Evolutionary conservation across 2,113 vertebrate species (phyloP).

Genomic region (Eurystomus gularis): DNA sequence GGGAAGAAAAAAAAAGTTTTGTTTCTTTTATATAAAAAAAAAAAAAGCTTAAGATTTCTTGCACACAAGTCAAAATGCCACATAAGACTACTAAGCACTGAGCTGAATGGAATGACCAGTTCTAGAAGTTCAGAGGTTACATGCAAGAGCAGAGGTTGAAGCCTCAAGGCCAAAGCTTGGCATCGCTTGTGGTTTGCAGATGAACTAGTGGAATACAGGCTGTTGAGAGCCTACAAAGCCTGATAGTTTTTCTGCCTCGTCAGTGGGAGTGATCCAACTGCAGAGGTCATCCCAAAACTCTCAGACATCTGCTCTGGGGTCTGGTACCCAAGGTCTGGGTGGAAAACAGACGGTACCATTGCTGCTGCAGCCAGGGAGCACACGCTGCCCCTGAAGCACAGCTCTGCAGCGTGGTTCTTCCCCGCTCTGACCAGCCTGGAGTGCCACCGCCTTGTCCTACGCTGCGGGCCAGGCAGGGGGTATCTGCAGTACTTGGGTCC

Average conservation of each 20-base stretch:
- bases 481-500: background rate
- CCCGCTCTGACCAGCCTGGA: background rate
- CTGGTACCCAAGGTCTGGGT: background rate
- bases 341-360: background rate
- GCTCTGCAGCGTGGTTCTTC: background rate
- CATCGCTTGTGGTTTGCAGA: background rate
- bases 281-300: background rate
- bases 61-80: background rate
- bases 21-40: background rate
- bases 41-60: background rate
- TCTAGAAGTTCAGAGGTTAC: background rate
- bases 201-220: background rate
- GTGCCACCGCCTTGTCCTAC: accelerated
- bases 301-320: background rate
- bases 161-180: background rate
- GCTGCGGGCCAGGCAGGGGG: background rate
- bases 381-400: accelerated
- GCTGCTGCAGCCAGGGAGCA: background rate
- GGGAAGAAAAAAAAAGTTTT: background rate
- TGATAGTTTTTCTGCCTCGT: no score
- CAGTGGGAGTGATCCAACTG: accelerated
- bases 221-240: background rate
- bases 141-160: background rate
- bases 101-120: background rate
- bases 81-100: background rate